A percentile compares a stretch with the other conserved stretches of the same genome.
These are phyloP conservation scores for Drosophila arizonae DNA, from an alignment of 1,140 invertebrate species.

Conservation along the genomic window DNA sequence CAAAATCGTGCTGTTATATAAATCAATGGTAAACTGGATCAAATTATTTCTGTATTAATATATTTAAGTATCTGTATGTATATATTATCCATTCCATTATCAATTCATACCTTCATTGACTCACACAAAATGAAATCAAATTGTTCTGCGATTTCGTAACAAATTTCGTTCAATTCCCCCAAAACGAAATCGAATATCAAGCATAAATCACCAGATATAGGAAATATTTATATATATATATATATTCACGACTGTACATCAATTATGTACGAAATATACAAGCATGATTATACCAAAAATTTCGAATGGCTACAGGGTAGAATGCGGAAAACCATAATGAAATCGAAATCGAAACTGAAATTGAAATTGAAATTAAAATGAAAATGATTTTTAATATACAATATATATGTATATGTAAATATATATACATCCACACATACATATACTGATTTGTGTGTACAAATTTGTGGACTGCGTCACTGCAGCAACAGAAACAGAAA, in stretches of 20 bases:
- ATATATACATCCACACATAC: neutral
- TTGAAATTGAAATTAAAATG: slow-evolving; percentile 32
- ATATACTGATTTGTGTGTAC: neutral
- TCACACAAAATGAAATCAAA: too few species aligned
- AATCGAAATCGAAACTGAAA: slow-evolving; percentile 32
- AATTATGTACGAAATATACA: neutral
- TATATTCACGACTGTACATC: neutral
- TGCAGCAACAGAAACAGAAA: slow-evolving; percentile 25
- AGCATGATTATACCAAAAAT: neutral
- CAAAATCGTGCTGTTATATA: too few species aligned
- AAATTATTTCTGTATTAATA: too few species aligned
- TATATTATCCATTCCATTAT: too few species aligned
- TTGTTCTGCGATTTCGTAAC: neutral
- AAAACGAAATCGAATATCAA: neutral
- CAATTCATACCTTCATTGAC: too few species aligned
- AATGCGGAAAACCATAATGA: slow-evolving; percentile 20
- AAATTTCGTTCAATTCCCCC: neutral
- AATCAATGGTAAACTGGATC: too few species aligned
- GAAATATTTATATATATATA: neutral
- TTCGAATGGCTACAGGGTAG: neutral
- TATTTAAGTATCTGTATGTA: too few species aligned
- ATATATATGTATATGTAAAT: neutral
- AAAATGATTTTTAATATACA: slow-evolving; percentile 12
- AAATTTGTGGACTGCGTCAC: slow-evolving; percentile 20
- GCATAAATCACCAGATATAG: neutral